These are phyloP conservation scores for Meliscaeva auricollis DNA, from an alignment of 2,888 invertebrate genomes.

Conservation along the genomic window DNA sequence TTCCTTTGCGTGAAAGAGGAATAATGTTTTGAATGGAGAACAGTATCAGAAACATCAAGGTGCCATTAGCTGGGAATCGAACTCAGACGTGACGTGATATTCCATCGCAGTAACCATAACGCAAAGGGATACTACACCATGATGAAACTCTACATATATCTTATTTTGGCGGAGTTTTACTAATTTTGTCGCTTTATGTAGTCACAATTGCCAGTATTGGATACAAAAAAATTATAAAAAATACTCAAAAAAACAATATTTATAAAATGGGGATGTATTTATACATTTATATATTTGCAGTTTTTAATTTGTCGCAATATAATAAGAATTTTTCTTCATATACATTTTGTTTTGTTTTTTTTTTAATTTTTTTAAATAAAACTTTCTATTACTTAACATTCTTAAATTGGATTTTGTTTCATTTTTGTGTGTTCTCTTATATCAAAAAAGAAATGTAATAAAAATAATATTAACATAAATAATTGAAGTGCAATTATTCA, in stretches of 20 bases:
- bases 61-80: too few species aligned
- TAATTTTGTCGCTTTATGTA: too few species aligned
- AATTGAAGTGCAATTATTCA: slow-evolving; percentile 48
- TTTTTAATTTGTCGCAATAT: slow-evolving; percentile 34
- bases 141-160: too few species aligned
- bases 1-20: too few species aligned
- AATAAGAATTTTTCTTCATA: slow-evolving; percentile 50
- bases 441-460: slow-evolving; percentile 47
- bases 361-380: slow-evolving; percentile 46
- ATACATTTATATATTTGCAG: slow-evolving; percentile 63
- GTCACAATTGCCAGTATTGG: too few species aligned
- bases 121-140: too few species aligned
- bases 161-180: too few species aligned
- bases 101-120: too few species aligned
- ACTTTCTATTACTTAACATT: slow-evolving; percentile 69
- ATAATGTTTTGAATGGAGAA: too few species aligned
- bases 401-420: slow-evolving; percentile 43
- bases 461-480: slow-evolving; percentile 66
- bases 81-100: too few species aligned
- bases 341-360: slow-evolving; percentile 15
- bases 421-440: not conserved
- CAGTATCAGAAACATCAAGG: too few species aligned
- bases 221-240: not conserved
- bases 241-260: not conserved
- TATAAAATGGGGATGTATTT: slow-evolving; percentile 16